Percentiles rank a stretch among this genome's conserved stretches.
Evolutionary conservation across 2,888 invertebrate species (phyloP).

Genomic region (Thera obeliscata): DNA sequence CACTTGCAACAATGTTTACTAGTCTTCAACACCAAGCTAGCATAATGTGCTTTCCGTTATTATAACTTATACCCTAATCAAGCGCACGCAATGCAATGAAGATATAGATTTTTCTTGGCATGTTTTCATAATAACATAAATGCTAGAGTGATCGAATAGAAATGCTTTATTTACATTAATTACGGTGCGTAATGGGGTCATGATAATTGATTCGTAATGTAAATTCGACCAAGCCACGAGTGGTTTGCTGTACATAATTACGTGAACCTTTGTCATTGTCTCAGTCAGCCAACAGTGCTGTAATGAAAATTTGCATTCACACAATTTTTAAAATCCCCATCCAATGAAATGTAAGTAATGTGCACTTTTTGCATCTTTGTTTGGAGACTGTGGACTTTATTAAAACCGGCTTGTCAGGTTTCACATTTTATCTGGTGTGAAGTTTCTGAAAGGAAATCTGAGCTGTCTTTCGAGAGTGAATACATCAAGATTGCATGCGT

Average conservation of each 20-base stretch:
- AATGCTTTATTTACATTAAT: slow-evolving; percentile 23
- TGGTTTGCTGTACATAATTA: slow-evolving; percentile 19
- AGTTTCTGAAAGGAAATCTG: slow-evolving; percentile 30
- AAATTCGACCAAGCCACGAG: slow-evolving; percentile 6
- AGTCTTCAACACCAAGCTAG: not conserved
- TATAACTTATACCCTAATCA: slow-evolving; percentile 1
- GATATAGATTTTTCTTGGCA: not conserved
- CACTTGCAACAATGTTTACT: not conserved
- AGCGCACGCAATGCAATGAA: not conserved
- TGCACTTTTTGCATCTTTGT: slow-evolving; percentile 32
- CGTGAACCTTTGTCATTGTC: slow-evolving; percentile 13
- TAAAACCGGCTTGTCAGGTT: slow-evolving; percentile 32
- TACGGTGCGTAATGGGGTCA: slow-evolving; percentile 38
- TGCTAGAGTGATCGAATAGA: not conserved
- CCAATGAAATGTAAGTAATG: slow-evolving; percentile 18
- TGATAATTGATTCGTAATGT: slow-evolving; percentile 21
- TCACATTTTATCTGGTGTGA: slow-evolving; percentile 29
- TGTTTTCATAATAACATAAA: not conserved
- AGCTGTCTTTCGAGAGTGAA: slow-evolving; percentile 21
- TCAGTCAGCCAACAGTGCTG: slow-evolving; percentile 1
- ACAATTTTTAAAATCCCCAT: slow-evolving; percentile 14
- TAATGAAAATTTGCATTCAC: slow-evolving; percentile 16
- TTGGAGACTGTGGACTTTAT: slow-evolving; percentile 19
- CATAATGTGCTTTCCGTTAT: not conserved
- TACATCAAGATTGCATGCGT: not conserved